These are phyloP conservation scores for Amaurobius ferox DNA, from an alignment of 2,888 invertebrate species.

Conservation along the genomic window DNA sequence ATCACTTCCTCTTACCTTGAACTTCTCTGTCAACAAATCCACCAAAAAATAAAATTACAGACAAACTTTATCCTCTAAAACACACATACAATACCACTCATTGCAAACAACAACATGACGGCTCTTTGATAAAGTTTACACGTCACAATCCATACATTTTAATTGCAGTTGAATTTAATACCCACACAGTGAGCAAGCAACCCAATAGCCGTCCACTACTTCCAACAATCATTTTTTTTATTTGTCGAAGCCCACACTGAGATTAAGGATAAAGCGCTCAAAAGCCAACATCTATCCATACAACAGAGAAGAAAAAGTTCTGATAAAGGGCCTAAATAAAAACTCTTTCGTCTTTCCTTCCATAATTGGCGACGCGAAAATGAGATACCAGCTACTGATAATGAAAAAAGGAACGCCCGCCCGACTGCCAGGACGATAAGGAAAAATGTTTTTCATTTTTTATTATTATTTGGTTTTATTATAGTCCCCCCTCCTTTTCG, in stretches of 20 bases:
- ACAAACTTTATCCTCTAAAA: no score
- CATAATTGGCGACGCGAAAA: conserved; percentile 64
- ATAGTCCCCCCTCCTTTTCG: conserved; percentile 35
- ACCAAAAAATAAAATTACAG: no score
- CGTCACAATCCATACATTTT: conserved; percentile 6
- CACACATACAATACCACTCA: no score
- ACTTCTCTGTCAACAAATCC: no score
- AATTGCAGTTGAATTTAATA: conserved; percentile 10
- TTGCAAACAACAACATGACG: no score
- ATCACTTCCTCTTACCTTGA: no score
- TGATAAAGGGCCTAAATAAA: conserved; percentile 69
- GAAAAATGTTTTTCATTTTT: conserved; percentile 40
- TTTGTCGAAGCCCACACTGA: background rate
- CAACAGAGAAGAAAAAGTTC: background rate
- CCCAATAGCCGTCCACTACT: no score
- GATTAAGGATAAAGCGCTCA: conserved; percentile 2
- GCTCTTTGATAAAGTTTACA: no score
- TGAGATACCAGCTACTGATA: conserved; percentile 62
- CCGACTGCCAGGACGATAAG: conserved; percentile 64
- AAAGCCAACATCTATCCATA: conserved; percentile 4
- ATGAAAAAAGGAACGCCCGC: conserved; percentile 59
- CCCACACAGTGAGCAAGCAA: background rate
- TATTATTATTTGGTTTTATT: conserved; percentile 64
- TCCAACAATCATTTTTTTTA: conserved; percentile 6
- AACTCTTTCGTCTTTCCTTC: conserved; percentile 38